Conservation (phyloP, 1,140 invertebrate genomes). For the Lordiphosa mommai region DNA sequence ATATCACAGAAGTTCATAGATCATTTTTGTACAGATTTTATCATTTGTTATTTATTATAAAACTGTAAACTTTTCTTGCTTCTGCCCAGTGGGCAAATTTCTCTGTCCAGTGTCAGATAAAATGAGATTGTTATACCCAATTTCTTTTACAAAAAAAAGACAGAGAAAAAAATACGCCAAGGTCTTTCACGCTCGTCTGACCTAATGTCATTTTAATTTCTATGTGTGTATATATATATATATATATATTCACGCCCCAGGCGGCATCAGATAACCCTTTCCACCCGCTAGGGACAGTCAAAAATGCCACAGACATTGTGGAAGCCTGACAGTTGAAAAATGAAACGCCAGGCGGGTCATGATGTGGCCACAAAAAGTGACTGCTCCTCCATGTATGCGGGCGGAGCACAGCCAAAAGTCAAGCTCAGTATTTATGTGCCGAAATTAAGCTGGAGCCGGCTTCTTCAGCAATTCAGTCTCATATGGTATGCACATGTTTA, state of each 20-base stretch:
- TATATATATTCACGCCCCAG: constrained; percentile 38
- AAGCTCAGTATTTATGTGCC: constrained; percentile 33
- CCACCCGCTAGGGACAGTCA: constrained; percentile 8
- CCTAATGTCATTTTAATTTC: constrained; percentile 71
- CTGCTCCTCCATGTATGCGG: constrained; percentile 18
- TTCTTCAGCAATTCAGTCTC: constrained; percentile 5
- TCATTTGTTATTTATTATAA: not conserved
- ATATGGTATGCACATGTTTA: constrained; percentile 57
- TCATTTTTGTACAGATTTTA: too few species aligned
- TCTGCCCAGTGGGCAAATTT: constrained; percentile 4
- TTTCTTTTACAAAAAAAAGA: constrained; percentile 14
- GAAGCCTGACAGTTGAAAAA: constrained; percentile 44
- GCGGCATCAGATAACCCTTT: constrained; percentile 36
- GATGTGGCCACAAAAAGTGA: constrained; percentile 44
- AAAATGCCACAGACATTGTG: constrained; percentile 40
- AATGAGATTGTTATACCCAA: constrained; percentile 16
- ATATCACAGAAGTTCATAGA: too few species aligned
- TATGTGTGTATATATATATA: too few species aligned
- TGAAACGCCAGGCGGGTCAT: constrained; percentile 35
- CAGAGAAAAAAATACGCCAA: not conserved
- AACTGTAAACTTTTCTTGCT: constrained; percentile 8
- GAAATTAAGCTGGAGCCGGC: constrained; percentile 29
- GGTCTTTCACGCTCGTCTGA: constrained; percentile 51
- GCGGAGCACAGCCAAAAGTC: constrained; percentile 9
- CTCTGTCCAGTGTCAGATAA: constrained; percentile 32